Evolutionary conservation across 2,113 vertebrate species (phyloP).

Genomic region (Xiphorhynchus elegans): DNA sequence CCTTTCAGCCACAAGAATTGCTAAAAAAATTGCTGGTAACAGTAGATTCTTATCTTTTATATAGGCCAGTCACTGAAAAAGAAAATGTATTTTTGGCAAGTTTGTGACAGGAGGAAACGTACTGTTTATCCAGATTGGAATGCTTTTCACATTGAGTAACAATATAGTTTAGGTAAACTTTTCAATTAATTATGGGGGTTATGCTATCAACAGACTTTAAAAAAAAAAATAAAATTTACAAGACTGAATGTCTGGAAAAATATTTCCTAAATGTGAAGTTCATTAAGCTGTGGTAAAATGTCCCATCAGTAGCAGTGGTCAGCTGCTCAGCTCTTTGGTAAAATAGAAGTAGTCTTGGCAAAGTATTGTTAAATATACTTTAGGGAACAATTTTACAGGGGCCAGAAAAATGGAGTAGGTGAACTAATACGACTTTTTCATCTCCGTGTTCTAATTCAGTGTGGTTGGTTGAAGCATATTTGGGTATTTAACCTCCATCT

Average conservation of each 20-base stretch:
- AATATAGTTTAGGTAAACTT: background rate
- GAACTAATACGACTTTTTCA: background rate
- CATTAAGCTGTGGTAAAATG: background rate
- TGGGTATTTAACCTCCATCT: background rate
- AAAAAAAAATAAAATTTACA: background rate
- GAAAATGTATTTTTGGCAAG: background rate
- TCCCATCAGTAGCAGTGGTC: background rate
- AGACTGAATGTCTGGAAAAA: constrained; percentile 17
- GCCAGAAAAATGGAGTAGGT: background rate
- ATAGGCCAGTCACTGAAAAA: background rate
- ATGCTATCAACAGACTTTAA: background rate
- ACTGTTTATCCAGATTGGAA: background rate
- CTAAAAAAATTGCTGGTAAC: background rate
- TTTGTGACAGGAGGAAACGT: background rate
- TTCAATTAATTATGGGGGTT: background rate
- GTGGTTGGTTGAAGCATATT: background rate
- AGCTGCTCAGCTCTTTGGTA: background rate
- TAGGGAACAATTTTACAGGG: background rate
- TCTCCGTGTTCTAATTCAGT: background rate
- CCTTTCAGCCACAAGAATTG: background rate
- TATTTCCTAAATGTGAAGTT: background rate
- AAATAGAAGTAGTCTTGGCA: background rate
- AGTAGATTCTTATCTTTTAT: background rate
- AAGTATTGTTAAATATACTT: constrained; percentile 24
- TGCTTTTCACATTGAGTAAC: background rate